Evolutionary conservation across 1,140 invertebrate species (phyloP).

Genomic region (Lepidurus couesii): DNA sequence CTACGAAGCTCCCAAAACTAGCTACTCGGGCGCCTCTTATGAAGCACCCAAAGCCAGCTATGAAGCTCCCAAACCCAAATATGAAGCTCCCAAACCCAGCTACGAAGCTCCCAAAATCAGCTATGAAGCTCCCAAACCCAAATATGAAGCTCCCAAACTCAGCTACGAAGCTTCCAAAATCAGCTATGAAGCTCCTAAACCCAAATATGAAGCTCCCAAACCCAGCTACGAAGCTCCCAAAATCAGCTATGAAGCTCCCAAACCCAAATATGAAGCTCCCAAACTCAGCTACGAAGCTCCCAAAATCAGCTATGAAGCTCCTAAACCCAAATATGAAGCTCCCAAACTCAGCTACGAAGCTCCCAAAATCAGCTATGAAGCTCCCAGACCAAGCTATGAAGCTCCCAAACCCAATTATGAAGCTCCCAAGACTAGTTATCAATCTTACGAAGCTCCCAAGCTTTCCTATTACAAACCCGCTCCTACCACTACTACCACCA

Average conservation of each 20-base stretch:
- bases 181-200: slow-evolving; percentile 18
- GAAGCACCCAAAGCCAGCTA: slow-evolving; percentile 27
- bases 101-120: slow-evolving; percentile 23
- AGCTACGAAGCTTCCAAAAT: slow-evolving; percentile 26
- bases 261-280: slow-evolving; percentile 29
- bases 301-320: slow-evolving; percentile 18
- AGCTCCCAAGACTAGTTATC: neutral
- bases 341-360: slow-evolving; percentile 18
- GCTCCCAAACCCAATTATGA: neutral
- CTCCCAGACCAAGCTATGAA: neutral
- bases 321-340: neutral
- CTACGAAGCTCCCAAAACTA: slow-evolving; percentile 30
- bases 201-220: slow-evolving; percentile 27
- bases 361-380: neutral
- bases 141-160: slow-evolving; percentile 22
- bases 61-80: neutral
- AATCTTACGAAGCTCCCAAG: slow-evolving; percentile 21
- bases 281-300: slow-evolving; percentile 25
- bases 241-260: neutral
- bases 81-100: slow-evolving; percentile 7
- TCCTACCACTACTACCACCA: neutral
- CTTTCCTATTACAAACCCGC: neutral
- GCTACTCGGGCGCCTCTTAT: neutral
- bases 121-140: neutral
- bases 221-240: slow-evolving; percentile 32